phyloP scores from a whole-genome alignment of 1,140 invertebrate genomes.

The Eulimnadia texana region DNA sequence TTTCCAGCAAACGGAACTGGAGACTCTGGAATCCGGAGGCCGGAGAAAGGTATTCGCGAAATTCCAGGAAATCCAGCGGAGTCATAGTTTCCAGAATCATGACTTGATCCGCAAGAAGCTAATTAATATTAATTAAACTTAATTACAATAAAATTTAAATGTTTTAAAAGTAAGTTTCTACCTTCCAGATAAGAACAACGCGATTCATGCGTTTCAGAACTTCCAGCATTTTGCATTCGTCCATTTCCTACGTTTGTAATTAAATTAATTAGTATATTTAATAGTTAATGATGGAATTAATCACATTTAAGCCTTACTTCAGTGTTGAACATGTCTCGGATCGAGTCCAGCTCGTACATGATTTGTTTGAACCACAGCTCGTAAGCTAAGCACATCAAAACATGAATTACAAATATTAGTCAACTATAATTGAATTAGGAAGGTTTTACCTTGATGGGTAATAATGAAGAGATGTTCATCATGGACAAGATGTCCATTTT shows the following conservation, averaged over 20 bases:
- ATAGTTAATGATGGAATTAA: slow-evolving; percentile 17
- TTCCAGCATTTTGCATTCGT: slow-evolving; percentile 83
- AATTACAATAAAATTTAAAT: slow-evolving; percentile 19
- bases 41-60: slow-evolving; percentile 75
- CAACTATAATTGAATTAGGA: slow-evolving; percentile 5
- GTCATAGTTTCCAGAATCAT: slow-evolving; percentile 97
- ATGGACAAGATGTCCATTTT: slow-evolving; percentile 55
- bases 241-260: slow-evolving; percentile 39
- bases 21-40: slow-evolving; percentile 96
- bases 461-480: slow-evolving; percentile 97
- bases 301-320: slow-evolving; percentile 30
- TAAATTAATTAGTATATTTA: slow-evolving; percentile 7
- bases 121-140: slow-evolving; percentile 20
- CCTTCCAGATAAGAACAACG: slow-evolving; percentile 87
- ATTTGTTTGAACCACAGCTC: slow-evolving; percentile 99
- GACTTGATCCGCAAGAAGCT: slow-evolving; percentile 92
- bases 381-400: slow-evolving; percentile 56
- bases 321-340: slow-evolving; percentile 62
- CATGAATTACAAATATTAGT: background rate
- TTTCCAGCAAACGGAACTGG: slow-evolving; percentile 91
- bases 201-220: slow-evolving; percentile 83
- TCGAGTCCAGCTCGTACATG: slow-evolving; percentile 89
- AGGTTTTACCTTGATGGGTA: slow-evolving; percentile 78
- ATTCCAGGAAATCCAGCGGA: slow-evolving; percentile 92
- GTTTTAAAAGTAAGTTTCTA: slow-evolving; percentile 32